Conservation (phyloP, 2,888 invertebrate species). For the Leptothorax acervorum region DNA sequence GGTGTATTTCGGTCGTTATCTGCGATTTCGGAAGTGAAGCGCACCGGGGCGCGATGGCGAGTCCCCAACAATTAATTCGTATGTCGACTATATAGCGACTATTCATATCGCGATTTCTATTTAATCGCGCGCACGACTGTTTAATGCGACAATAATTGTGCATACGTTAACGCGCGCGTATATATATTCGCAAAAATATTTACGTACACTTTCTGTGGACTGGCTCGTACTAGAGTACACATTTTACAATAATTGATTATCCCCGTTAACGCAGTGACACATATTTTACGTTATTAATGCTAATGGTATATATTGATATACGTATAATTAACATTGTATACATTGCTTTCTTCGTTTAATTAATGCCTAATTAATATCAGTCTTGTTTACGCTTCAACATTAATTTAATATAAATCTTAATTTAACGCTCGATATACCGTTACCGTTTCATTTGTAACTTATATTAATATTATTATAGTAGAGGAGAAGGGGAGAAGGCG, state of each 20-base stretch:
- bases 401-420: not conserved
- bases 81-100: not conserved
- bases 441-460: not conserved
- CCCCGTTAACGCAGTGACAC: not conserved
- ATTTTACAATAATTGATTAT: constrained; percentile 13
- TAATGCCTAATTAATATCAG: not conserved
- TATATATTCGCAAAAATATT: not conserved
- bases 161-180: not conserved
- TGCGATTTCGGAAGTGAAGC: constrained; percentile 43
- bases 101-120: constrained; percentile 22
- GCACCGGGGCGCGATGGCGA: not conserved
- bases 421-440: not conserved
- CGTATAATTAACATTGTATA: not conserved
- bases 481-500: not conserved
- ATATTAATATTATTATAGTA: not conserved
- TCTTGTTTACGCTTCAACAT: not conserved
- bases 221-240: not conserved
- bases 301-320: not conserved
- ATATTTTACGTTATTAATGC: constrained; percentile 15
- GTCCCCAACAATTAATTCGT: constrained; percentile 30
- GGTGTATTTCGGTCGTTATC: constrained; percentile 32
- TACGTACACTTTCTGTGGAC: not conserved
- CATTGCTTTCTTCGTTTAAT: constrained; percentile 12
- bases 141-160: constrained; percentile 36
- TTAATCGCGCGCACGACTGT: constrained; percentile 16